Evolutionary conservation across 2,797 vertebrate species (phyloP), one percentile per base, ranked within the genome.

Genomic region (Coregonus sp.): DNA sequence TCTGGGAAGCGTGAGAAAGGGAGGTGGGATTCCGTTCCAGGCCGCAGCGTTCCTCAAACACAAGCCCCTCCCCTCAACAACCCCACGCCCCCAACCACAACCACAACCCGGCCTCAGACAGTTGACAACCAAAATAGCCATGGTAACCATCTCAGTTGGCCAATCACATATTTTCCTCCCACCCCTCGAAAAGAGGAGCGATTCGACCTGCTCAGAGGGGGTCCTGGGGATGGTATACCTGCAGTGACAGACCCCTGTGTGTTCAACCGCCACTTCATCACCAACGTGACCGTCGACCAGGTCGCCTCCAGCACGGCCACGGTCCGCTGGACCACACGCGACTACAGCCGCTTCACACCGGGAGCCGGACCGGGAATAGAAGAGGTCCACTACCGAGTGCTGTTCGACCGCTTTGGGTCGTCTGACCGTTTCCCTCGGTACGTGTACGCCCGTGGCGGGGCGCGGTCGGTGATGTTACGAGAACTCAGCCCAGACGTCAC

Each of bases 371-470:
- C 90, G 2, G 85, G 90, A 40, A 85, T 84, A 4, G 91, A 93
- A 0, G 93, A 94, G 14, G 92, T 95, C 52, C 94, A 94, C 81
- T 97, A 96, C 84, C 94, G 98, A n/a, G 92, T 98, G 77, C 94
- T 98, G 69, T 99, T 96, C 0, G 97, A 99, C 87, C 94, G 97
- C 4, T 98, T 98, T 1, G 97, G 97, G 0, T 92, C 94, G 1
- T 31, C 91, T 0, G 93, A 96, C 11, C 95, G 95, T 15, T 99
- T 98, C 83, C 97, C 96, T 67, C 96, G 97, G 47, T 99, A 97
- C 6, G 93, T 98, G 73, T 98, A 99, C 70, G 91, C 95, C 66
- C 92, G 86, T 0, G 94, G 96, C 51, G 75, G 90, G 0, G 92
- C 95, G 73, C 91, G 88, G 4, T 93, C 92, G 0, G 91, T 96